Base-by-base conservation (phyloP, 2,797 vertebrate genomes). In the Halcyon chelicuti region DNA sequence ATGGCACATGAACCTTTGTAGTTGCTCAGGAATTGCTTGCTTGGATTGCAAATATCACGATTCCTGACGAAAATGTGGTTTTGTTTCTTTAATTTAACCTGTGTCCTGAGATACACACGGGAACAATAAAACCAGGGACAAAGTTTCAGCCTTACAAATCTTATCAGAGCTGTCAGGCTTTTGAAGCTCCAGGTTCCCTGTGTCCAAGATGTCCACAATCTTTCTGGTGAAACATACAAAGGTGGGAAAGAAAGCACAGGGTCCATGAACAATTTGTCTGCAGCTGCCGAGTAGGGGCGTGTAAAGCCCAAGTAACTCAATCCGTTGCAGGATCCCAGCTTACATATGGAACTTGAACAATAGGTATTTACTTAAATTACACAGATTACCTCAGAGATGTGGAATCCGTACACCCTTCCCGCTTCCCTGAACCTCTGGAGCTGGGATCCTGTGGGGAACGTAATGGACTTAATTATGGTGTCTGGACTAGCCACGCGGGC, bases 391-490 rank as follows among this genome's bases (percentile, higher is more conserved):
- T 96, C 96, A 96, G 94, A 96, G 71, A 93, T 91, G 88, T 89
- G 95, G 96, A 96, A 96, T 96, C 94, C 55, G 21, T 66, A 61
- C 1, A 61, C 84, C 90, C 94, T 93, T 77, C 92, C 90, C 89
- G 92, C 83, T 93, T 92, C 78, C 88, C 94, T 89, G 86, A 95
- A 96, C 90, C 71, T 94, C 84, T 74, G 71, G 80, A 96, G 75
- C 78, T 90, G 67, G 72, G 88, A 96, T 91, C 95, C 92, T 95
- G 94, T 61, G 93, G 92, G 95, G 93, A 96, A 92, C 71, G 46
- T 96, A 97, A 97, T 96, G 93, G 93, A 90, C 63, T 94, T 97
- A 96, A 96, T 96, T 96, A 94, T 4, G 57, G 90, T 75, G 93
- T 96, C 95, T 96, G 94, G 96, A 93, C 94, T 42, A 93, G 86